phyloP scores from a whole-genome alignment of 1,140 invertebrate species.

The Meloidogyne hapla region DNA sequence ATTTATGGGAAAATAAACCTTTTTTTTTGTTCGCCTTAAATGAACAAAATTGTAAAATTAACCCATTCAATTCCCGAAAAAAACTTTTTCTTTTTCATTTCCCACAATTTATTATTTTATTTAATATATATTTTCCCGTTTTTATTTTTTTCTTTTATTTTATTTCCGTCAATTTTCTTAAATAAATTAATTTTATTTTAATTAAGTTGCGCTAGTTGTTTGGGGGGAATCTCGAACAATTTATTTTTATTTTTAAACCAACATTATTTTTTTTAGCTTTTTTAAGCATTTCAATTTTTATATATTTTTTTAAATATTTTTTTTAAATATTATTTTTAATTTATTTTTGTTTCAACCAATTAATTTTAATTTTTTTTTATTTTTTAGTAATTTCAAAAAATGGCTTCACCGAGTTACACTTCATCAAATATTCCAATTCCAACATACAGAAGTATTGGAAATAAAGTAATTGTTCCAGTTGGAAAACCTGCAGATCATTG shows the following conservation, averaged over 20 bases:
- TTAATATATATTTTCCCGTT: neutral
- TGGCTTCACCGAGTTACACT: neutral
- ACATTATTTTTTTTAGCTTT: no score
- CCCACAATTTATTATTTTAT: neutral
- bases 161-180: no score
- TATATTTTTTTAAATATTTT: no score
- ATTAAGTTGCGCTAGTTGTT: no score
- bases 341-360: neutral
- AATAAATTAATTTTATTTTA: no score
- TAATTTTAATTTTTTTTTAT: neutral
- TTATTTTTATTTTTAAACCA: no score
- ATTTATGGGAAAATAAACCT: neutral
- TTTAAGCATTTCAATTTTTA: no score
- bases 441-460: neutral
- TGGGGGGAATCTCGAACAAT: no score
- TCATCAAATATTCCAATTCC: conserved; percentile 1
- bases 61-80: neutral
- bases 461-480: neutral
- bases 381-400: neutral
- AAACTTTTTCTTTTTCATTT: neutral
- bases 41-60: neutral
- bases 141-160: no score
- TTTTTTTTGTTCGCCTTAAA: neutral
- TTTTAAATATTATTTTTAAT: neutral
- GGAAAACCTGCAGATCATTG: neutral